These are phyloP conservation scores for Heliothis peltigera DNA, from an alignment of 2,888 invertebrate genomes.

Conservation along the genomic window DNA sequence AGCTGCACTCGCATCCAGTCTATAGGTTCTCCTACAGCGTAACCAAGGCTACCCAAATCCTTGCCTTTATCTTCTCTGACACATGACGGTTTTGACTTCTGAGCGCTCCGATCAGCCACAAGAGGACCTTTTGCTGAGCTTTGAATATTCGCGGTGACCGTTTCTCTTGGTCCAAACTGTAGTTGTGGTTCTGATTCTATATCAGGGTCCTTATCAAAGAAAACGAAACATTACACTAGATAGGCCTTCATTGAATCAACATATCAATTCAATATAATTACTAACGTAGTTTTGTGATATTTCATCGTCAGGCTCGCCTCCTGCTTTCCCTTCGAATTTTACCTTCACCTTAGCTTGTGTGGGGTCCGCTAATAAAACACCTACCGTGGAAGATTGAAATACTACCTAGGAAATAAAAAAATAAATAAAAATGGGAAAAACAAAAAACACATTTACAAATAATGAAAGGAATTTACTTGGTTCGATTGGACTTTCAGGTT, in stretches of 20 bases:
- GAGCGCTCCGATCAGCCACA: constrained; percentile 40
- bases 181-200: constrained; percentile 69
- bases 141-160: constrained; percentile 54
- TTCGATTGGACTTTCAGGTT: constrained; percentile 92
- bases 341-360: constrained; percentile 91
- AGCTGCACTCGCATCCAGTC: constrained; percentile 91
- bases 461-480: constrained; percentile 85
- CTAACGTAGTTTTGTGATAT: constrained; percentile 68
- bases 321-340: constrained; percentile 82
- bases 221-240: not conserved
- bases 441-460: not conserved
- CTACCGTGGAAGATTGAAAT: constrained; percentile 92
- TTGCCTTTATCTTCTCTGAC: constrained; percentile 79
- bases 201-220: constrained; percentile 64
- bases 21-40: constrained; percentile 88
- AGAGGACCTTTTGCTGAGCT: constrained; percentile 29
- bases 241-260: not conserved
- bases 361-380: constrained; percentile 92
- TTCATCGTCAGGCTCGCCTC: constrained; percentile 73
- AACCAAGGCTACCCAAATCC: constrained; percentile 89
- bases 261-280: constrained; percentile 12
- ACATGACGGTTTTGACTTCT: constrained; percentile 62
- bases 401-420: constrained; percentile 88
- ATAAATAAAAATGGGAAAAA: constrained; percentile 2
- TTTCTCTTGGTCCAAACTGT: constrained; percentile 68